Evolutionary conservation across 2,113 vertebrate genomes (phyloP), one percentile per base, ranked within the genome.

Genomic region (Lipophrys pholis): DNA sequence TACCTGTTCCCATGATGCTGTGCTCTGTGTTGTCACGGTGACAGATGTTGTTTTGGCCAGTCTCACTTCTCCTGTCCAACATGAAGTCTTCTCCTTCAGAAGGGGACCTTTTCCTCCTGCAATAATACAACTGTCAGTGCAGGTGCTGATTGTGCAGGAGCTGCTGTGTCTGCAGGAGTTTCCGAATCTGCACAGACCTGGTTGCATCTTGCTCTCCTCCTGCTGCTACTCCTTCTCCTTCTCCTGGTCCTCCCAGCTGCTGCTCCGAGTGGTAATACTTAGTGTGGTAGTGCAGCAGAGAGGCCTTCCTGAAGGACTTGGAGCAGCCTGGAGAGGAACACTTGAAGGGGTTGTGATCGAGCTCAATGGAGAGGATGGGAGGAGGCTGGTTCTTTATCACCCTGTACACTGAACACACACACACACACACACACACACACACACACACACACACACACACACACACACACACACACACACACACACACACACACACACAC

Each of bases 251-350:
- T 30, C 21, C 21, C 21, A 91, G 92, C 73, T 95, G 95, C 61
- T 97, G 96, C 82, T 97, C 95, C 4, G 96, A 96, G 39, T 99
- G 97, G 88, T 98, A 99, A 89, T 98, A 99, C 85, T 99, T 99
- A 96, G 97, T 97, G 71, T 99, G 97, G 93, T 98, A 99, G 91
- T 99, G 95, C 85, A 98, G 89, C 66, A 99, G 88, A 90, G 98
- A 98, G 69, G 96, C 97, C 92, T 98, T 99, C 78, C 97, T 96
- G 90, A 98, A 99, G 76, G 94, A 96, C 92, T 99, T 99, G 51
- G 93, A 92, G 90, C 97, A 99, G 88, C 97, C 96, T 43, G 95
- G 92, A 81, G 96, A 92, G 57, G 95, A 95, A 93, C 97, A 99
- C 91, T 96, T 96, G 90, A 98, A 99, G 8, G 96, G 96, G 87